Conservation (phyloP, 2,797 vertebrate genomes). For the Kryptolebias ocellatus region DNA sequence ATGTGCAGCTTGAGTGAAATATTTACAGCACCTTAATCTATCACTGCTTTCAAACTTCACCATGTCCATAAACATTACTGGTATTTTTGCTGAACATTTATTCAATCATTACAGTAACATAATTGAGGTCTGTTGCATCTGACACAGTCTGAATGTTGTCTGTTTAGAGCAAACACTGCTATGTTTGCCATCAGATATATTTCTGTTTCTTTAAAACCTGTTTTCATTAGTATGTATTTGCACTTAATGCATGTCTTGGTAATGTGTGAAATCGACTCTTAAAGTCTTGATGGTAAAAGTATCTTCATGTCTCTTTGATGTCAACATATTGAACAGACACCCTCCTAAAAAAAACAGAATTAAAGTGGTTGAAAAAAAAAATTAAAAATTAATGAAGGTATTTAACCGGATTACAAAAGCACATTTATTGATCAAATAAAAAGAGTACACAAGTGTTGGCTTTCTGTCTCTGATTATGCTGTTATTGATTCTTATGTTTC, state of each 20-base stretch:
- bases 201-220: conserved; percentile 28
- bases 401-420: neutral
- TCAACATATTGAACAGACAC: neutral
- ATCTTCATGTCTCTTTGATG: conserved; percentile 1
- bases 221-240: conserved; percentile 3
- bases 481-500: neutral
- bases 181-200: conserved; percentile 1
- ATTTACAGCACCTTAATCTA: neutral
- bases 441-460: neutral
- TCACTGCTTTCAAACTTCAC: neutral
- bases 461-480: neutral
- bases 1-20: neutral
- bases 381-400: neutral
- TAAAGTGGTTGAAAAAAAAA: neutral
- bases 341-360: neutral
- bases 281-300: conserved; percentile 8
- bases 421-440: conserved; percentile 5
- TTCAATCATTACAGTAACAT: conserved; percentile 11
- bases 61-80: neutral
- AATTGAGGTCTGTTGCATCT: neutral
- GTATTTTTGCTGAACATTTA: conserved; percentile 19
- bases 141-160: too few relatives aligned
- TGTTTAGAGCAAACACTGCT: conserved; percentile 1
- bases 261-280: conserved; percentile 27
- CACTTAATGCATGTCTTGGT: conserved; percentile 17